Evolutionary conservation across 2,888 invertebrate species (phyloP), one percentile per base, ranked within the genome.

Genomic region (Polydrusus pterygomalis): DNA sequence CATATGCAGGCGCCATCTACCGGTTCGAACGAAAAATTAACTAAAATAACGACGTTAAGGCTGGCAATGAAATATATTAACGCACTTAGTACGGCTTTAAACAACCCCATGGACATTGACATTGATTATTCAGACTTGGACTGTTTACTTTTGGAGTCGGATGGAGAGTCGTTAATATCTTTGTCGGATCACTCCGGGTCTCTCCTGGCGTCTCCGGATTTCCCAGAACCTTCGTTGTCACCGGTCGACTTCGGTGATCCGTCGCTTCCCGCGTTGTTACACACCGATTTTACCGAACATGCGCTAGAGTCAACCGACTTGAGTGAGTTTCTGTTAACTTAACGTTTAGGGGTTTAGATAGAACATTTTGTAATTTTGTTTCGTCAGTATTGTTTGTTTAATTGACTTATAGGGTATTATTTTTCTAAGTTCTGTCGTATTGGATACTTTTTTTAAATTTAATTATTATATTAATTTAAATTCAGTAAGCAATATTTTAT

Each of bases 61-160:
- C 89, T 96, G 77, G 97, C 97, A 25, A 95, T 97, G 94, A 93
- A 94, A 84, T 97, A 97, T 85, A 97, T 97, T 79, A 89, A 92
- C 11, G 92, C 94, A 13, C 88, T 97, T 65, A 92, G 92, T n/a
- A 89, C 92, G 0, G 91, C 93, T 0, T 87, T 95, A 76, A 84
- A 77, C 54, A 77, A 75, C 20, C 78, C 73, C 6, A 77, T 51
- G 30, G 64, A 60, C 38, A 63, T 25, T 38, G 64, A 69, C n/a
- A 84, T 85, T 58, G 87, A 87, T 74, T 86, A 85, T 77, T 84
- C 84, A 75, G 89, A 89, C 77, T 81, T 88, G 74, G 88, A 88
- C 79, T 86, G 85, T 79, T 85, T 90, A 25, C 85, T 90, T 43
- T 84, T 92, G 74, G 91, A 91, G 80, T 91, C 91, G 13, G 92